Conservation (phyloP, 1,140 invertebrate species). For the Drosophila takahashii region DNA sequence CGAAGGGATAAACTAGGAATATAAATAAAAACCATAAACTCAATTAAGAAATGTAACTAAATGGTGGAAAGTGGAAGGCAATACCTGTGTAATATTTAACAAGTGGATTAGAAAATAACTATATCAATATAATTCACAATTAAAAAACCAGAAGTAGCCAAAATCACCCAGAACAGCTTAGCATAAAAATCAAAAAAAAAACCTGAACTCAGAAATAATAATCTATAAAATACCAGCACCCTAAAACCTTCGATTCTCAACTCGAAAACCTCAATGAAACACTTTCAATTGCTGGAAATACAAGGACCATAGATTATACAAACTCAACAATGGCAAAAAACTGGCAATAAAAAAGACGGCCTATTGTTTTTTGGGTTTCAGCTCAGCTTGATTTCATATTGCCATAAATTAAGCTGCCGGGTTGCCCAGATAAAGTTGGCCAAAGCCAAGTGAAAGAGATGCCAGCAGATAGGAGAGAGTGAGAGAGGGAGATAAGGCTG, state of each 20-base stretch:
- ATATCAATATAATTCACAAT: too few relatives aligned
- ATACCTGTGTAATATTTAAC: too few relatives aligned
- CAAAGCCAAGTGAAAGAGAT: conserved; percentile 5
- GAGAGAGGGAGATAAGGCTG: conserved; percentile 25
- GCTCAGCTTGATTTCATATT: conserved; percentile 54
- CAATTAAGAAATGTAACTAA: neutral
- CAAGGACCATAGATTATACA: conserved; percentile 29
- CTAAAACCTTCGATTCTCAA: neutral
- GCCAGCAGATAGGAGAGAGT: neutral
- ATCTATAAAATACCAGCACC: too few relatives aligned
- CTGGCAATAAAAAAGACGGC: conserved; percentile 38
- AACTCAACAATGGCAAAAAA: conserved; percentile 25
- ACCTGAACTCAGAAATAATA: neutral
- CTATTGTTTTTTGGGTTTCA: conserved; percentile 34
- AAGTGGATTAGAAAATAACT: too few relatives aligned
- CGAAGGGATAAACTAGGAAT: neutral
- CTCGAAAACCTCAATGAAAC: conserved; percentile 1
- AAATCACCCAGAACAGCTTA: too few relatives aligned
- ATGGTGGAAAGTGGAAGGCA: neutral
- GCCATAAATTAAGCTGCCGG: conserved; percentile 50
- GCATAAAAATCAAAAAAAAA: too few relatives aligned
- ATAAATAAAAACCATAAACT: conserved; percentile 2
- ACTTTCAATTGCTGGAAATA: conserved; percentile 32
- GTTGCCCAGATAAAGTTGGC: conserved; percentile 38
- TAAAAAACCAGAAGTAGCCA: too few relatives aligned